Evolutionary conservation across 2,113 vertebrate genomes (phyloP).

Genomic region (Cercocebus atys): DNA sequence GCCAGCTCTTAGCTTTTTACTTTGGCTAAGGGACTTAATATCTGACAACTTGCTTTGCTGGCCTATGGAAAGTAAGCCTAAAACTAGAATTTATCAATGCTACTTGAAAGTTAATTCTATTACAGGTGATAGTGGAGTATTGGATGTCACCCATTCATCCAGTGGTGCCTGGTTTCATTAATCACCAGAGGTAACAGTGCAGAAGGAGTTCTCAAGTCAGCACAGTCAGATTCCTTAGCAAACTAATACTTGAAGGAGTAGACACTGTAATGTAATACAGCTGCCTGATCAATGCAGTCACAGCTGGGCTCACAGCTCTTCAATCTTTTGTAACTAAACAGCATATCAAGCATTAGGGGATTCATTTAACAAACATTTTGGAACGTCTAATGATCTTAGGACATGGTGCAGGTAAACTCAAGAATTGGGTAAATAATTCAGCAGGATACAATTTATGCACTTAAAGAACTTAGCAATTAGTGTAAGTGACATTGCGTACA

Average conservation of each 20-base stretch:
- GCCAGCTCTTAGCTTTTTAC: not conserved
- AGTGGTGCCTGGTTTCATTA: slow-evolving; percentile 5
- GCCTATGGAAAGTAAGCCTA: not conserved
- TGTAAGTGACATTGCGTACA: not conserved
- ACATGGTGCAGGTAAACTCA: not conserved
- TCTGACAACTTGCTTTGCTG: not conserved
- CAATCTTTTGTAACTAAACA: not conserved
- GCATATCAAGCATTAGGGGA: not conserved
- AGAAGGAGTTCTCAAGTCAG: not conserved
- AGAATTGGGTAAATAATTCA: not conserved
- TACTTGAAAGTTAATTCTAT: not conserved
- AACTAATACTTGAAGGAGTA: not conserved
- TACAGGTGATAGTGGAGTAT: not conserved
- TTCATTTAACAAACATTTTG: not conserved
- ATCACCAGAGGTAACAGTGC: slow-evolving; percentile 20
- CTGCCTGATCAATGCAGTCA: not conserved
- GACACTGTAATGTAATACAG: not conserved
- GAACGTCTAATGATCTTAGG: not conserved
- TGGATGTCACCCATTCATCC: not conserved
- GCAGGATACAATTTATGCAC: not conserved
- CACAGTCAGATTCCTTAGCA: not conserved
- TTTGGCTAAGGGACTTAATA: slow-evolving; percentile 25
- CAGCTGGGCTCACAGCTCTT: not conserved
- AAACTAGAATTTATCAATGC: not conserved
- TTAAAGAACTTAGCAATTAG: not conserved